These are phyloP conservation scores for Heteromyza rotundicornis DNA, from an alignment of 2,888 invertebrate species.

Conservation along the genomic window DNA sequence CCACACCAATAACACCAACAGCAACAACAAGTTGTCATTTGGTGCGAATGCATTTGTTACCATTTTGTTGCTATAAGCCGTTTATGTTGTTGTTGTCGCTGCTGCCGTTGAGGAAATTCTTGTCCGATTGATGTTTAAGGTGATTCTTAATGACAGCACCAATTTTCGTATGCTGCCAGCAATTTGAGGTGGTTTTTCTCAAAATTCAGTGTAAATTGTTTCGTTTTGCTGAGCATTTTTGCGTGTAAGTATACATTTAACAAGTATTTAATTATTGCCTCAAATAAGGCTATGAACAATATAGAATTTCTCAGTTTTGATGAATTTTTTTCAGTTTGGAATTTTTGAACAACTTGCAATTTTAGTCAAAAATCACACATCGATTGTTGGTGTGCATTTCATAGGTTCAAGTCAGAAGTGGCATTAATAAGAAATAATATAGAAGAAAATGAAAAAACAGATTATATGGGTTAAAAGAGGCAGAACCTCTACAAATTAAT, in stretches of 20 bases:
- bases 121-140: slow-evolving; percentile 29
- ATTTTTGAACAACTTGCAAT: slow-evolving; percentile 2
- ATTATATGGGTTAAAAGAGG: too few relatives aligned
- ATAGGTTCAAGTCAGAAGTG: too few relatives aligned
- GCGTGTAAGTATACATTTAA: slow-evolving; percentile 19
- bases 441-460: too few relatives aligned
- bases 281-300: slow-evolving; percentile 16
- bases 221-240: neutral
- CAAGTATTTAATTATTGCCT: slow-evolving; percentile 30
- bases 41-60: slow-evolving; percentile 54
- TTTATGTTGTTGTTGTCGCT: slow-evolving; percentile 6
- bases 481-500: too few relatives aligned
- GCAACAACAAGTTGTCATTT: slow-evolving; percentile 38
- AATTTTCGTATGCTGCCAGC: slow-evolving; percentile 13
- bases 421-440: too few relatives aligned
- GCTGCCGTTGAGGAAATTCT: slow-evolving; percentile 12
- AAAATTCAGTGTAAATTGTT: slow-evolving; percentile 27
- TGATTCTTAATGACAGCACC: slow-evolving; percentile 39
- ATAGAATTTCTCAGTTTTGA: too few relatives aligned
- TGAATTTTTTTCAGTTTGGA: slow-evolving; percentile 1
- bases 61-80: slow-evolving; percentile 36
- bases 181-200: slow-evolving; percentile 24
- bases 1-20: slow-evolving; percentile 18
- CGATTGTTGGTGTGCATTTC: too few relatives aligned
- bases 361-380: slow-evolving; percentile 11